A percentile compares a stretch with the other conserved stretches of the same genome.
Evolutionary conservation across 1,140 invertebrate genomes (phyloP).

Genomic region (Wiebesia pumilae): DNA sequence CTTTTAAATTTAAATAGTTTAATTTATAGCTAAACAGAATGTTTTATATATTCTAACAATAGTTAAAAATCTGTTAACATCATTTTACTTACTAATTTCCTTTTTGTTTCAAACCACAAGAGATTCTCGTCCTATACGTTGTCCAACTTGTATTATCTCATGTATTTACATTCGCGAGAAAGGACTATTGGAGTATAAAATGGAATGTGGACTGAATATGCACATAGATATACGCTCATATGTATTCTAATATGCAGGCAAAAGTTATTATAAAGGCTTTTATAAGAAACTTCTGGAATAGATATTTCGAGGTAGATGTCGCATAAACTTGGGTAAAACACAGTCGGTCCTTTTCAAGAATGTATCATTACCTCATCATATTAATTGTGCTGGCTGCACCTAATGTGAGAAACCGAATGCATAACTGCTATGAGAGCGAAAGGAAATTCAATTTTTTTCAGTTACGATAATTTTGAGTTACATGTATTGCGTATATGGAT

Average conservation of each 20-base stretch:
- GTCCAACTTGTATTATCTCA: conserved; percentile 23
- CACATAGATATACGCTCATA: conserved; percentile 1
- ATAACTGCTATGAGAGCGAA: not conserved
- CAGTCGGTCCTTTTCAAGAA: not conserved
- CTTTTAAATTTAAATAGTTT: too few relatives aligned
- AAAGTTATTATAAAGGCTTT: too few relatives aligned
- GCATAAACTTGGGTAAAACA: conserved; percentile 17
- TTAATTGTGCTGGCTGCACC: not conserved
- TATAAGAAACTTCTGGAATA: conserved; percentile 22
- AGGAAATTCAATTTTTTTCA: conserved; percentile 14
- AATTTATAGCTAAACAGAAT: too few relatives aligned
- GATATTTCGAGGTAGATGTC: not conserved
- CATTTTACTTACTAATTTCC: conserved; percentile 4
- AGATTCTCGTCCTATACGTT: conserved; percentile 23
- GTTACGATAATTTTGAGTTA: not conserved
- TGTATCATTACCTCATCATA: not conserved
- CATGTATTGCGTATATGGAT: too few relatives aligned
- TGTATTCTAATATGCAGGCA: too few relatives aligned
- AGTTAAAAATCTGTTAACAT: conserved; percentile 7
- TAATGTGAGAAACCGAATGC: not conserved
- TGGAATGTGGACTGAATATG: conserved; percentile 11
- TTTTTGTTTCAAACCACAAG: not conserved
- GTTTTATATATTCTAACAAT: not conserved
- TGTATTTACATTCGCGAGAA: not conserved
- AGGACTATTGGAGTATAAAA: not conserved